These are phyloP conservation scores for Netelia melanura DNA, from an alignment of 2,888 invertebrate species.

Conservation along the genomic window DNA sequence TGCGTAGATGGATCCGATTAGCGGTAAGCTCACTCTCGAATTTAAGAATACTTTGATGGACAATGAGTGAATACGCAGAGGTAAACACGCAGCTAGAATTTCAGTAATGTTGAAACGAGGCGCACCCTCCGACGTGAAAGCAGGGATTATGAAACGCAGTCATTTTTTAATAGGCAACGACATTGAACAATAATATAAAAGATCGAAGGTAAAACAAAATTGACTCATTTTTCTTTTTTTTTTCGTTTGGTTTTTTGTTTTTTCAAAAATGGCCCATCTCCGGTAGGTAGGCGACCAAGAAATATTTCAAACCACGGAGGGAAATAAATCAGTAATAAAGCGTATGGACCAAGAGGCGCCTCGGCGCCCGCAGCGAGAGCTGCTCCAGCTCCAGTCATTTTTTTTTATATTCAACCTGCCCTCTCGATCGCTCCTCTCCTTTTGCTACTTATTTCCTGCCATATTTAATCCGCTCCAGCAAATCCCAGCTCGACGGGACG, in stretches of 20 bases:
- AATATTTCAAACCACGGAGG: not conserved
- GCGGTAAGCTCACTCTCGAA: not conserved
- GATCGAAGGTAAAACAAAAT: too few relatives aligned
- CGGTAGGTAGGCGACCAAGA: not conserved
- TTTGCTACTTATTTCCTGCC: conserved; percentile 4
- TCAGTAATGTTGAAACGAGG: too few relatives aligned
- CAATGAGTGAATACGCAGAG: not conserved
- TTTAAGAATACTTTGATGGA: not conserved
- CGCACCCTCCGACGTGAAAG: too few relatives aligned
- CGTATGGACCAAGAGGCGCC: conserved; percentile 9
- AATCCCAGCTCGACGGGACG: conserved; percentile 25
- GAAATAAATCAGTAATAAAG: not conserved
- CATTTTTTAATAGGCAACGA: too few relatives aligned
- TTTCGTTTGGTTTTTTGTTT: too few relatives aligned
- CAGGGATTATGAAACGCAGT: too few relatives aligned
- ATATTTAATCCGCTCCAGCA: conserved; percentile 49
- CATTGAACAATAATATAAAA: too few relatives aligned
- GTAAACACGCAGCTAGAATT: too few relatives aligned
- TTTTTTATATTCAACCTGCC: not conserved
- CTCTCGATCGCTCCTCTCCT: conserved; percentile 3
- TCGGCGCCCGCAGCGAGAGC: not conserved
- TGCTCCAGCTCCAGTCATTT: not conserved
- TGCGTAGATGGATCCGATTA: not conserved
- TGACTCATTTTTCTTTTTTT: too few relatives aligned
- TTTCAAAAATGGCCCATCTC: not conserved